These are phyloP conservation scores for Pogoniulus pusillus DNA, from an alignment of 2,797 vertebrate species.

Conservation along the genomic window DNA sequence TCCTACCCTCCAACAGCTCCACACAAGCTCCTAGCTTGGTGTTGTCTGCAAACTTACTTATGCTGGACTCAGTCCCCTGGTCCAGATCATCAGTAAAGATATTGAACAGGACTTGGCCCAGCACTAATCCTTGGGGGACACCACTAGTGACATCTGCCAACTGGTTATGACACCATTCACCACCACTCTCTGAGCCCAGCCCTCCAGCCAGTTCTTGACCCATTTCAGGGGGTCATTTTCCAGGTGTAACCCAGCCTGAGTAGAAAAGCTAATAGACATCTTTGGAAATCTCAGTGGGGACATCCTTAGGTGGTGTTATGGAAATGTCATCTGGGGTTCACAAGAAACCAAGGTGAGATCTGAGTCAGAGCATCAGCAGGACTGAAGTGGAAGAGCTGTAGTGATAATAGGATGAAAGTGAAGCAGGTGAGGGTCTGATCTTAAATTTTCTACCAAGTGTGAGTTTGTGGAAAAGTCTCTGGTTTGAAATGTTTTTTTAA, in stretches of 20 bases:
- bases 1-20: too few species aligned
- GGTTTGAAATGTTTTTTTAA: background rate
- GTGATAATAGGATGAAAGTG: background rate
- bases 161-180: too few species aligned
- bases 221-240: too few species aligned
- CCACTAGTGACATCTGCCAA: too few species aligned
- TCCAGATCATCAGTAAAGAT: too few species aligned
- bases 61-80: too few species aligned
- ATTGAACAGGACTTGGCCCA: too few species aligned
- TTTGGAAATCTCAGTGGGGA: background rate
- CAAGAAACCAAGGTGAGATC: background rate
- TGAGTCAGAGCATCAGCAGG: background rate
- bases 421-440: background rate
- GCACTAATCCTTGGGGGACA: too few species aligned
- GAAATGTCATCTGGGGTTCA: background rate
- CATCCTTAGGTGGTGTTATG: background rate
- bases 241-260: background rate
- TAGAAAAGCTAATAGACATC: background rate
- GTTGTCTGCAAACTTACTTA: too few species aligned
- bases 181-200: too few species aligned
- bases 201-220: too few species aligned
- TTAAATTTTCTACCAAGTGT: background rate
- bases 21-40: too few species aligned
- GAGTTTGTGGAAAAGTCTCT: background rate
- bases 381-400: background rate